Evolutionary conservation across 2,113 vertebrate species (phyloP).

Genomic region (Calidris pygmaea): DNA sequence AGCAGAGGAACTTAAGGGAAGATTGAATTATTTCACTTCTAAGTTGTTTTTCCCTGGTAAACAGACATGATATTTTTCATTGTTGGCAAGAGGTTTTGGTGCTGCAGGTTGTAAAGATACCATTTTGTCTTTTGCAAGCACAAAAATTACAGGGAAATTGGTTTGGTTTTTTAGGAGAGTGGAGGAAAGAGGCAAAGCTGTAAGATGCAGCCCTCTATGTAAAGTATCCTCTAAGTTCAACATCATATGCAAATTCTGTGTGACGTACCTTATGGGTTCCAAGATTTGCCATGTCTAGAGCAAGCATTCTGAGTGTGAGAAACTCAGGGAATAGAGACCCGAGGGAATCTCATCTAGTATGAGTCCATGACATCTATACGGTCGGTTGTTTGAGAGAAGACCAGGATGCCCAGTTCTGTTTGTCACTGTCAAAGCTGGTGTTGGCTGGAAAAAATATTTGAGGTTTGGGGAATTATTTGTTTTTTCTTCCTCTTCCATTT

Average conservation of each 20-base stretch:
- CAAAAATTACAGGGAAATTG: not conserved
- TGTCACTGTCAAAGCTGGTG: not conserved
- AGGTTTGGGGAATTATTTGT: not conserved
- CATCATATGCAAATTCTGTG: not conserved
- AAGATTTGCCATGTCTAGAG: not conserved
- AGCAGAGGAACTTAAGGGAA: not conserved
- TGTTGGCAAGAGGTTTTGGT: not conserved
- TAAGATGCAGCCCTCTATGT: not conserved
- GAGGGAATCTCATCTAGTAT: not conserved
- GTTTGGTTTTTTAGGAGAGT: not conserved
- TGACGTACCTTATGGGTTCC: not conserved
- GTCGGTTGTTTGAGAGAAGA: not conserved
- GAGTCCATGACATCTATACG: not conserved
- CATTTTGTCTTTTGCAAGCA: not conserved
- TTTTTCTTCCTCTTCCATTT: not conserved
- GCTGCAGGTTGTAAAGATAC: not conserved
- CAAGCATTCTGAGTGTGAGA: not conserved
- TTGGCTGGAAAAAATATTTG: not conserved
- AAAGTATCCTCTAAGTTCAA: not conserved
- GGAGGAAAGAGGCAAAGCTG: not conserved
- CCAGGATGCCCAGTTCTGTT: not conserved
- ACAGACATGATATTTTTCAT: not conserved
- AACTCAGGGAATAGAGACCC: not conserved
- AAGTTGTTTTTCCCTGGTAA: not conserved
- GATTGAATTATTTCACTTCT: not conserved